Evolutionary conservation across 2,797 vertebrate species (phyloP).

Genomic region (Enteromius anoplus): DNA sequence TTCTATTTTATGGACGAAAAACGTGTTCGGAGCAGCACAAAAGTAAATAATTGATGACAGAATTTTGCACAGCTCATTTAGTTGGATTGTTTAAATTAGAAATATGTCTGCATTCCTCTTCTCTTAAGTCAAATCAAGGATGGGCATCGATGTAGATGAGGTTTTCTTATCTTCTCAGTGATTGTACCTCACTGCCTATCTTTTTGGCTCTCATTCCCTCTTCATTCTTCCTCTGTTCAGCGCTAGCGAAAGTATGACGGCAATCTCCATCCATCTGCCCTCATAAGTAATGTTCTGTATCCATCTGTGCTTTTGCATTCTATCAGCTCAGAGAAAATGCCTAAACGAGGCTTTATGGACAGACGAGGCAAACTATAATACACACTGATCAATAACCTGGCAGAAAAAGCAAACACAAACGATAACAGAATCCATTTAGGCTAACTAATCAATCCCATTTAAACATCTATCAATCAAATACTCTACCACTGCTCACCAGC

Average conservation of each 20-base stretch:
- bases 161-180: constrained; percentile 19
- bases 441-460: background rate
- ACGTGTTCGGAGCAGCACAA: background rate
- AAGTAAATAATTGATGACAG: background rate
- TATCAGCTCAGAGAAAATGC: background rate
- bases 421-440: background rate
- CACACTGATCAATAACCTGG: background rate
- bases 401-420: background rate
- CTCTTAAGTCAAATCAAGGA: constrained; percentile 28
- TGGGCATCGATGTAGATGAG: constrained; percentile 30
- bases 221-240: constrained; percentile 23
- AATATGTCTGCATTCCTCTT: constrained; percentile 50
- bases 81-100: constrained; percentile 49
- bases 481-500: background rate
- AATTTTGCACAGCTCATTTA: constrained; percentile 1
- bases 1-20: background rate
- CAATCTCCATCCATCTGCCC: constrained; percentile 48
- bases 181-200: constrained; percentile 16
- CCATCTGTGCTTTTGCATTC: constrained; percentile 37
- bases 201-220: constrained; percentile 16
- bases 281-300: constrained; percentile 53
- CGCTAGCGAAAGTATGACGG: constrained; percentile 34
- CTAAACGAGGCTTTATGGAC: background rate
- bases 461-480: background rate
- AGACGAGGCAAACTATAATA: background rate